Percentiles rank a stretch among this genome's conserved stretches.
Evolutionary conservation across 2,888 invertebrate genomes (phyloP).

Genomic region (Acleris emargana): DNA sequence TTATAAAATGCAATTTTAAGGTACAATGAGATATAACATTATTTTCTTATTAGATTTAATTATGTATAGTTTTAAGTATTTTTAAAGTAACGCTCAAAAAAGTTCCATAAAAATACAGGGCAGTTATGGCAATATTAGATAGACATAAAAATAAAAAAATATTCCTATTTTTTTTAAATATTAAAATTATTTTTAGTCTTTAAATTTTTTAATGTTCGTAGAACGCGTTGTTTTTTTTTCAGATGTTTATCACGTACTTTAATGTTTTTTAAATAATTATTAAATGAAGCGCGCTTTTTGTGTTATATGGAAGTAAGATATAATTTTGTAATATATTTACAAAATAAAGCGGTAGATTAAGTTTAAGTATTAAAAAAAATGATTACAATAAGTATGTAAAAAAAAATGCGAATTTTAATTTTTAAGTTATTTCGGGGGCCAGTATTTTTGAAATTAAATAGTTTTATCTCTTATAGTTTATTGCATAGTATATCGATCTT

Average conservation of each 20-base stretch:
- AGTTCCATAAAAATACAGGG: constrained; percentile 57
- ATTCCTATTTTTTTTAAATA: constrained; percentile 39
- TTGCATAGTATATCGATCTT: constrained; percentile 16
- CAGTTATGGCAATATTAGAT: constrained; percentile 69
- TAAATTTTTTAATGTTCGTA: constrained; percentile 37
- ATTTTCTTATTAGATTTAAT: too few species aligned
- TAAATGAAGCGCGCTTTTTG: neutral
- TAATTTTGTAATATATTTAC: too few species aligned
- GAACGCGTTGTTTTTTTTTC: constrained; percentile 61
- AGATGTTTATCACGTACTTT: constrained; percentile 59
- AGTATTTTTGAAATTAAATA: constrained; percentile 70
- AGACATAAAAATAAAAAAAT: constrained; percentile 41
- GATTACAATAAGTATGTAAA: constrained; percentile 9
- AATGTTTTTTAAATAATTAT: constrained; percentile 36
- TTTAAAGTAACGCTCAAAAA: constrained; percentile 46
- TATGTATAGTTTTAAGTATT: constrained; percentile 21
- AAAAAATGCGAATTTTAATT: constrained; percentile 12
- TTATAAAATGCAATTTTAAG: too few species aligned
- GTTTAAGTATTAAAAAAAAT: neutral
- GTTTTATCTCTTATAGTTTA: neutral
- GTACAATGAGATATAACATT: too few species aligned
- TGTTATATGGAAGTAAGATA: neutral
- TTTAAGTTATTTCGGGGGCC: constrained; percentile 59
- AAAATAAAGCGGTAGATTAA: too few species aligned
- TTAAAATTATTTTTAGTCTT: constrained; percentile 37